A percentile compares a stretch with the other conserved stretches of the same genome.
These are phyloP conservation scores for Pseudorhombus dupliciocellatus DNA, from an alignment of 2,113 vertebrate species.

Conservation along the genomic window DNA sequence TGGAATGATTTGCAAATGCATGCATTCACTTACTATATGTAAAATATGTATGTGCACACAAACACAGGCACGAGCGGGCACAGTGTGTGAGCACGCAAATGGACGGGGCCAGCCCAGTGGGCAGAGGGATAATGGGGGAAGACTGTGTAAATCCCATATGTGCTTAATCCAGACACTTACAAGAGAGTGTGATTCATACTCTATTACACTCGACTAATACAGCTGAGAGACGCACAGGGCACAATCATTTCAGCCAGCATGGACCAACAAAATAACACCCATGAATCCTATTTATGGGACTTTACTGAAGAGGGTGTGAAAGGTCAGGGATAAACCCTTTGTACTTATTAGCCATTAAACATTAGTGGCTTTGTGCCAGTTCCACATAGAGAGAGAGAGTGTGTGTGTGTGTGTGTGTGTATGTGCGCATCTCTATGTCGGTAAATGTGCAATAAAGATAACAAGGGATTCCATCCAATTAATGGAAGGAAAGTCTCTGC, in stretches of 20 bases:
- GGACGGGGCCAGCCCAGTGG: constrained; percentile 45
- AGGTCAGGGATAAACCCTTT: constrained; percentile 65
- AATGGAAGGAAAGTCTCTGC: constrained; percentile 18
- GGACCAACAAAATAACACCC: constrained; percentile 66
- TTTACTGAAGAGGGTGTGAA: constrained; percentile 50
- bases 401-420: constrained; percentile 8
- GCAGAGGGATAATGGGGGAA: constrained; percentile 64
- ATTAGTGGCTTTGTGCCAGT: constrained; percentile 16
- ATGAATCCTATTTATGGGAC: constrained; percentile 73
- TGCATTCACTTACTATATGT: constrained; percentile 24
- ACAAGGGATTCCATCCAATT: constrained; percentile 22
- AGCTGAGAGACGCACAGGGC: constrained; percentile 53
- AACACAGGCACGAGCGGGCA: background rate
- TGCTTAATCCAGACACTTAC: constrained; percentile 79
- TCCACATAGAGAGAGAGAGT: background rate
- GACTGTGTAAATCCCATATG: constrained; percentile 76
- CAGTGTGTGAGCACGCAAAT: constrained; percentile 9
- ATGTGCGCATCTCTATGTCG: background rate
- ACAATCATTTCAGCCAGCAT: constrained; percentile 63
- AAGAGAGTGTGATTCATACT: constrained; percentile 79
- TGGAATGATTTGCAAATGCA: constrained; percentile 39
- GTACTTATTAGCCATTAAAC: constrained; percentile 70
- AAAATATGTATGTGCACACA: constrained; percentile 35
- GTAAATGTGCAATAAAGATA: constrained; percentile 17
- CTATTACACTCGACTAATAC: constrained; percentile 75